A percentile compares a stretch with the other conserved stretches of the same genome.
Conservation (phyloP, 2,888 invertebrate genomes). For the Strigamia transsilvanica region DNA sequence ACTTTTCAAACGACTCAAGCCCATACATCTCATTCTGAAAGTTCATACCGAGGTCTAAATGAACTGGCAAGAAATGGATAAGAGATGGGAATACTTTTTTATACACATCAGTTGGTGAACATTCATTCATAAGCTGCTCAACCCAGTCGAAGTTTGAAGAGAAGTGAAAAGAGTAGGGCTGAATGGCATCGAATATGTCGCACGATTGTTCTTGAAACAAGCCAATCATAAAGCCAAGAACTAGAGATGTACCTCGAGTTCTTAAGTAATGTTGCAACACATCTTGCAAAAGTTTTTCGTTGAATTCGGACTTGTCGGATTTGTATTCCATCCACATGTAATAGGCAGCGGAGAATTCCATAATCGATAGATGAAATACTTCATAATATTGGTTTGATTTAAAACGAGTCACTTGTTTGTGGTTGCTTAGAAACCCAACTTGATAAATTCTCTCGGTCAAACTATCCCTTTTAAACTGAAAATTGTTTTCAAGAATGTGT, state of each 20-base stretch:
- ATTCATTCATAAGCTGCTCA: too few species aligned
- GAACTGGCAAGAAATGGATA: background rate
- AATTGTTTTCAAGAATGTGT: background rate
- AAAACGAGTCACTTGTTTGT: background rate
- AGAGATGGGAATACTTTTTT: background rate
- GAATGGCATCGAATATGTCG: background rate
- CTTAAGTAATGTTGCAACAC: background rate
- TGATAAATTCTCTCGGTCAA: background rate
- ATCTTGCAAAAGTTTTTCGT: too few species aligned
- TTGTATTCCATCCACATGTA: background rate
- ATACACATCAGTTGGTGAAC: background rate
- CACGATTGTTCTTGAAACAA: background rate
- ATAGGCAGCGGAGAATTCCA: background rate
- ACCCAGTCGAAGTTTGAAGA: too few species aligned
- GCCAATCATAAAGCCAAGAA: background rate
- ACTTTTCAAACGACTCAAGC: background rate
- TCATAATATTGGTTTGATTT: background rate
- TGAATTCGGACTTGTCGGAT: background rate
- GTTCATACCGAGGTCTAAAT: background rate
- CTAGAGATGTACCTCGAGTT: background rate
- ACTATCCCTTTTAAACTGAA: background rate
- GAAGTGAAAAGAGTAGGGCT: background rate
- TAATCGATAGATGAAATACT: background rate
- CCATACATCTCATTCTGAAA: background rate
- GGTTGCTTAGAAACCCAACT: background rate